Percentiles rank a stretch among this genome's conserved stretches.
phyloP scores from a whole-genome alignment of 2,888 invertebrate species.

The Chrysolina oricalcia region DNA sequence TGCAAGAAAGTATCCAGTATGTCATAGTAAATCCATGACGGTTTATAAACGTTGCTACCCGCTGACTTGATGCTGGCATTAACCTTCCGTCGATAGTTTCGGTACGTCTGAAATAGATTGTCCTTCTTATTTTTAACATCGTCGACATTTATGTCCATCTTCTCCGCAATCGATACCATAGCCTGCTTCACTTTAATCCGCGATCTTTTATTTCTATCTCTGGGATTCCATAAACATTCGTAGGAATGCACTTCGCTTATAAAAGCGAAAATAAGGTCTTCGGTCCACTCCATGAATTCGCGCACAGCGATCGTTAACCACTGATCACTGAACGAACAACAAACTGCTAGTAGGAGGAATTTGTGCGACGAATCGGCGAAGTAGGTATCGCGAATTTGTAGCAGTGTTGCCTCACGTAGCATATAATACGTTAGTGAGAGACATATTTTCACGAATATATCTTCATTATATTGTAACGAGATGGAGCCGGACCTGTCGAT shows the following conservation, averaged over 20 bases:
- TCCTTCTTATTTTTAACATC: conserved; percentile 21
- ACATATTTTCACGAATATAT: too few species aligned
- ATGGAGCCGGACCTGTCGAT: too few species aligned
- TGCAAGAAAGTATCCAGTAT: conserved; percentile 6
- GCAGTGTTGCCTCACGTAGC: not conserved
- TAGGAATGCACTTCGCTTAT: not conserved
- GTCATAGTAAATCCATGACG: conserved; percentile 20
- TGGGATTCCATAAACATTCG: conserved; percentile 21
- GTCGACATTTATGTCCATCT: conserved; percentile 15
- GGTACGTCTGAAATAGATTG: conserved; percentile 19
- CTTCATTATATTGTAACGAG: too few species aligned
- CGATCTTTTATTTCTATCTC: conserved; percentile 7
- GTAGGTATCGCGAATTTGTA: conserved; percentile 3
- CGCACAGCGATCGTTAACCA: conserved; percentile 4
- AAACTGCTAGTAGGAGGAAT: not conserved
- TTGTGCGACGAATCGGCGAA: conserved; percentile 19
- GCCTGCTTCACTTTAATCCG: conserved; percentile 1
- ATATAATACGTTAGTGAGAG: not conserved
- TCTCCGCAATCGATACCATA: not conserved
- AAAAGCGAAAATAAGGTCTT: not conserved
- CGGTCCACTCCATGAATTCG: conserved; percentile 11
- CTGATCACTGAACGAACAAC: not conserved
- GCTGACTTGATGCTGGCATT: not conserved
- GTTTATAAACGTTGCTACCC: not conserved
- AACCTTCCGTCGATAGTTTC: conserved; percentile 21